Conservation (phyloP, 35 echinoderm and acorn worm genomes). For the Eucidaris tribuloides region DNA sequence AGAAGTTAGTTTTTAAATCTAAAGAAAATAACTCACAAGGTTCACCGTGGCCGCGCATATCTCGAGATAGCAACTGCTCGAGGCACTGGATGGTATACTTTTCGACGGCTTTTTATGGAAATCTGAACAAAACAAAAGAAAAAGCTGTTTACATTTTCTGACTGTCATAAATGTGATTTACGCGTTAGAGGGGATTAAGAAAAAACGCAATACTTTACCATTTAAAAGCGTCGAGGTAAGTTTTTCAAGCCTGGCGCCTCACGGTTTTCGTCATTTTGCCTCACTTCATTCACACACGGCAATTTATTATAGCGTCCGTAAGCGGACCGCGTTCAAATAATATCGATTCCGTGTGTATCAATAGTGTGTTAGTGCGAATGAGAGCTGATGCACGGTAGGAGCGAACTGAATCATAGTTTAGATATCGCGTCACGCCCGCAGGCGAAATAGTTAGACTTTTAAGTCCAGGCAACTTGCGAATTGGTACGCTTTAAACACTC, state of each 20-base stretch:
- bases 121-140: conserved; percentile 26
- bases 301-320: too few species aligned
- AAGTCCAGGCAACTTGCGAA: too few species aligned
- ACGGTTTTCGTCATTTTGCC: not conserved
- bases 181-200: not conserved
- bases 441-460: too few species aligned
- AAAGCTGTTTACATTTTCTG: not conserved
- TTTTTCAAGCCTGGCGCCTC: not conserved
- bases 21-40: conserved; percentile 53
- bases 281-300: too few species aligned
- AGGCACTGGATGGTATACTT: conserved; percentile 59
- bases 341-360: too few species aligned
- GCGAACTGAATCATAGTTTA: too few species aligned
- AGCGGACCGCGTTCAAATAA: too few species aligned
- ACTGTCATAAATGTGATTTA: not conserved
- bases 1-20: not conserved
- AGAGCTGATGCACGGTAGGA: too few species aligned
- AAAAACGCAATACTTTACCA: not conserved
- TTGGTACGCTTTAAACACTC: too few species aligned
- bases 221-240: conserved; percentile 4
- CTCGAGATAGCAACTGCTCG: conserved; percentile 64
- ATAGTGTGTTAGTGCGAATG: too few species aligned
- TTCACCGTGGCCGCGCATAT: conserved; percentile 65
- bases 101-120: conserved; percentile 67
- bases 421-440: too few species aligned